A percentile compares a stretch with the other conserved stretches of the same genome.
Conservation (phyloP, 1,140 invertebrate genomes). For the Mactra quadrangularis region DNA sequence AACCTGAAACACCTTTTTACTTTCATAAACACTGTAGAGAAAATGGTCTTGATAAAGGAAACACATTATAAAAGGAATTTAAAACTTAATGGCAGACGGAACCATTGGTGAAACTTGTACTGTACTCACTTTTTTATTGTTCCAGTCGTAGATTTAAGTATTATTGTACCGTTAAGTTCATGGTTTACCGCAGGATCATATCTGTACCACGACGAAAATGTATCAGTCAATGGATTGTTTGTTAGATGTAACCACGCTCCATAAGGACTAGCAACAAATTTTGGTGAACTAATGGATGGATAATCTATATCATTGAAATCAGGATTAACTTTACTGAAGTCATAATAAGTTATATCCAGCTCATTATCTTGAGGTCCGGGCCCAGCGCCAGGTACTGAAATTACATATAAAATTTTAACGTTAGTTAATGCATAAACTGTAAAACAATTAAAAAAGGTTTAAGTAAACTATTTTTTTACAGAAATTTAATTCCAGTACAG, state of each 20-base stretch:
- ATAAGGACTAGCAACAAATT: slow-evolving; percentile 65
- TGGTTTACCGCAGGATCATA: slow-evolving; percentile 24
- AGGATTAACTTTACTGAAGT: slow-evolving; percentile 56
- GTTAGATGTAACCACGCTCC: slow-evolving; percentile 67
- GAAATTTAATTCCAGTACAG: too few species aligned
- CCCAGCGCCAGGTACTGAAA: slow-evolving; percentile 13
- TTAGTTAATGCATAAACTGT: too few species aligned
- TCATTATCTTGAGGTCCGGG: slow-evolving; percentile 35
- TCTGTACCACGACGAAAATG: slow-evolving; percentile 65
- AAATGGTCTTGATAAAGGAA: too few species aligned
- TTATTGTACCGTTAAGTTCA: slow-evolving; percentile 45
- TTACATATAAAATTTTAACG: too few species aligned
- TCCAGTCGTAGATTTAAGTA: slow-evolving; percentile 30
- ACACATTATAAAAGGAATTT: too few species aligned
- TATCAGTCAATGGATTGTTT: slow-evolving; percentile 49
- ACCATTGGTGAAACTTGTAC: not conserved
- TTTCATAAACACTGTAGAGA: too few species aligned
- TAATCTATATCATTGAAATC: slow-evolving; percentile 63
- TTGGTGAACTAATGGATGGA: slow-evolving; percentile 44
- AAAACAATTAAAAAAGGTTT: too few species aligned
- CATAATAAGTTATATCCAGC: slow-evolving; percentile 48
- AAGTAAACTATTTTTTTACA: too few species aligned
- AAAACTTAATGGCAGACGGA: too few species aligned
- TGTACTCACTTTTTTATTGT: slow-evolving; percentile 53
- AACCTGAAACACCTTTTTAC: too few species aligned